Evolutionary conservation across 2,888 invertebrate genomes (phyloP).

Genomic region (Drosophila neutralis): DNA sequence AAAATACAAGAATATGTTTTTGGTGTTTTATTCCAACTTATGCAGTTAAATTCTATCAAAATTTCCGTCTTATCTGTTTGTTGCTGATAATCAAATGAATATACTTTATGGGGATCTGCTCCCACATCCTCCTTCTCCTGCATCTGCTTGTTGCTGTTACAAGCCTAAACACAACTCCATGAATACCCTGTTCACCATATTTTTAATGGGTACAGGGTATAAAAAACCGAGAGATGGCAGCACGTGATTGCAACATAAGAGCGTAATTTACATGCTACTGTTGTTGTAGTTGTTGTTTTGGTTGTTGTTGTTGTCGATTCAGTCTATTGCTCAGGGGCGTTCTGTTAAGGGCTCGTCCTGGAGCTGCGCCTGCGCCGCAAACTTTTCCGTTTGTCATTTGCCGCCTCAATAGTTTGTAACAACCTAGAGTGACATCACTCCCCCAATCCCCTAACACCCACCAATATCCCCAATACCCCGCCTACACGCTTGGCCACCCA

Average conservation of each 20-base stretch:
- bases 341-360: conserved; percentile 12
- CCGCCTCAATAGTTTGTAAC: conserved; percentile 73
- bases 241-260: conserved; percentile 77
- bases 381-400: conserved; percentile 79
- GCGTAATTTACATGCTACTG: conserved; percentile 73
- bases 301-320: conserved; percentile 30
- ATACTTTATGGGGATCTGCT: not conserved
- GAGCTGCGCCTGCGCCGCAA: conserved; percentile 70
- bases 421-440: conserved; percentile 32
- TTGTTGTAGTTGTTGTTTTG: conserved; percentile 14
- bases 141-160: too few species aligned
- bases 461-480: not conserved
- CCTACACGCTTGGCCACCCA: not conserved
- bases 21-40: not conserved
- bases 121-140: too few species aligned
- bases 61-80: not conserved
- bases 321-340: conserved; percentile 30
- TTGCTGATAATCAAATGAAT: not conserved
- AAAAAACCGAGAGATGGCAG: conserved; percentile 33
- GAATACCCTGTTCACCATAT: not conserved
- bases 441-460: not conserved
- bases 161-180: not conserved
- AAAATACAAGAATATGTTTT: not conserved
- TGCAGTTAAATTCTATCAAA: not conserved
- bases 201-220: conserved; percentile 1